These are phyloP conservation scores for Cardinalis cardinalis DNA, from an alignment of 2,113 vertebrate species.

Conservation along the genomic window DNA sequence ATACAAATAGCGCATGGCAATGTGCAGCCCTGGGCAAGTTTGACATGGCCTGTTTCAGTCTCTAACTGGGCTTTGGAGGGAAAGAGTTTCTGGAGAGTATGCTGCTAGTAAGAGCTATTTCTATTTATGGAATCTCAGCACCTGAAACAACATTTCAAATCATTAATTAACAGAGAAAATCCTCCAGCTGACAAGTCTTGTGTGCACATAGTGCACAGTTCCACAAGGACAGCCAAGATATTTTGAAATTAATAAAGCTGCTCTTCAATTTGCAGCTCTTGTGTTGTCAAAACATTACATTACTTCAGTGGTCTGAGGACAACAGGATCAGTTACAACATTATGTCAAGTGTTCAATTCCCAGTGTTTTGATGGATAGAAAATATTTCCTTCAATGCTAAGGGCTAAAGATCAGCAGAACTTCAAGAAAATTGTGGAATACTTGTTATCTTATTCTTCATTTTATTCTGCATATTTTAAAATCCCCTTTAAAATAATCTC, in stretches of 20 bases:
- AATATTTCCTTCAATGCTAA: neutral
- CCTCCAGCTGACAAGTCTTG: neutral
- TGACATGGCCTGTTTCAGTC: neutral
- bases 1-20: neutral
- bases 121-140: conserved; percentile 1
- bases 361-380: neutral
- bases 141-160: conserved; percentile 14
- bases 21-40: neutral
- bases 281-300: neutral
- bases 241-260: conserved; percentile 8
- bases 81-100: neutral
- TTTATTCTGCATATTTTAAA: neutral
- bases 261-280: neutral
- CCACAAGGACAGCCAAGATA: neutral
- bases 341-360: neutral
- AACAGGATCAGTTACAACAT: neutral
- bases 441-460: neutral
- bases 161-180: conserved; percentile 35
- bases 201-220: neutral
- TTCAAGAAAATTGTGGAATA: neutral
- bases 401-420: neutral
- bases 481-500: neutral
- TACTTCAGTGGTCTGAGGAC: neutral
- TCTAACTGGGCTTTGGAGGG: neutral
- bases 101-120: neutral